Base-by-base conservation (phyloP, 2,113 vertebrate genomes). In the Oncorhynchus masou region DNA sequence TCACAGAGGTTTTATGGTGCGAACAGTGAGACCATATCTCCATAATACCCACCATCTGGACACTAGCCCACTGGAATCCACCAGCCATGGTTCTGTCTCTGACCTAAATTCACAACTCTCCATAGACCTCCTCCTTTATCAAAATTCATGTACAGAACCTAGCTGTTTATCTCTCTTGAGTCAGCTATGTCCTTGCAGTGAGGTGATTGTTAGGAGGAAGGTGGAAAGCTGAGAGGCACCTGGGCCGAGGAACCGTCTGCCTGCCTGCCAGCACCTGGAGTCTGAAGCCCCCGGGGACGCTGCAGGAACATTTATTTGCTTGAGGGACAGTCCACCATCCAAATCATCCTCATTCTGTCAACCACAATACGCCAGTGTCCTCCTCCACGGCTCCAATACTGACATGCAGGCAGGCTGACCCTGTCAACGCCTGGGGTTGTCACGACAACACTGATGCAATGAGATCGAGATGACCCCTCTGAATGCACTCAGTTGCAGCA, bases 291-390 rank as follows among this genome's bases (percentile, higher is more conserved):
- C 72, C 68, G 68, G 76, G 85, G 67, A 34, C 15, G 39, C 75
- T 71, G 84, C 77, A 70, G 81, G 82, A 78, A 65, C 71, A 85
- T 75, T 69, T 81, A 22, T 39, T 60, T 25, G 85, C 84, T 84
- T 45, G 29, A 78, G 79, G 89, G 75, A 68, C 49, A 39, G 59
- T 45, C 39, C 39, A 45, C 9, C 39, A 20, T 76, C 60, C 77
- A 80, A 72, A 45, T 45, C 78, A 78, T 76, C 74, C 69, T 9
- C 83, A 73, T 1, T 66, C 68, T 87, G 83, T 81, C 74, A 64
- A 76, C 48, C 62, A 74, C 49, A 16, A 86, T 88, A 71, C 62
- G 51, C 71, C 78, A 80, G 73, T 15, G n/a, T 72, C 64, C 64
- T 73, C 59, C 64, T 70, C 34, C 51, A 15, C 29, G 34, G 5